Percentiles rank a stretch among this genome's conserved stretches.
Conservation (phyloP, 1,140 invertebrate species). For the Venturia canescens region DNA sequence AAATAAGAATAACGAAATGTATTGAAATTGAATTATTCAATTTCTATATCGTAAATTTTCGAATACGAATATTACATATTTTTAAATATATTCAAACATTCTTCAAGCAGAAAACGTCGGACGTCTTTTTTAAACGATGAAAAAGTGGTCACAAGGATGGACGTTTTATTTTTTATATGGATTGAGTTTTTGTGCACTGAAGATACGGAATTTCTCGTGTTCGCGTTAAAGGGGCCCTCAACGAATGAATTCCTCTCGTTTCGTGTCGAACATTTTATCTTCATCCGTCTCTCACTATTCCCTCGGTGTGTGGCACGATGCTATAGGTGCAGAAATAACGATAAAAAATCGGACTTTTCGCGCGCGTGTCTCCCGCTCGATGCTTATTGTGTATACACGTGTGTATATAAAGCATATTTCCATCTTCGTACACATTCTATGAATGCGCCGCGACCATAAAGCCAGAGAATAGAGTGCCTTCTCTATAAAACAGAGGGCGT, state of each 20-base stretch:
- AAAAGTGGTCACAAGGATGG: too few relatives aligned
- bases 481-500: slow-evolving; percentile 37
- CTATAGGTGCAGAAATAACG: not conserved
- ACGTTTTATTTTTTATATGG: too few relatives aligned
- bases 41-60: too few relatives aligned
- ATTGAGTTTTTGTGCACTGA: too few relatives aligned
- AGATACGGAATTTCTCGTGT: not conserved
- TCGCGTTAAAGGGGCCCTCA: not conserved
- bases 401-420: not conserved
- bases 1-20: too few relatives aligned
- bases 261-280: slow-evolving; percentile 23
- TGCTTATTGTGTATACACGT: not conserved
- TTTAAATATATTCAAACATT: too few relatives aligned
- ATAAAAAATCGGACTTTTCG: slow-evolving; percentile 27
- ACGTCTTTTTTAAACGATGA: too few relatives aligned
- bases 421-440: slow-evolving; percentile 14
- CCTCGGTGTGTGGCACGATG: not conserved
- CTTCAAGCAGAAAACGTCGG: too few relatives aligned
- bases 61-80: too few relatives aligned
- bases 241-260: slow-evolving; percentile 15
- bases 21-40: too few relatives aligned
- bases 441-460: slow-evolving; percentile 37
- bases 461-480: not conserved
- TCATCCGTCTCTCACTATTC: not conserved
- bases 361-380: not conserved